Evolutionary conservation across 2,797 vertebrate genomes (phyloP), one percentile per base, ranked within the genome.

Genomic region (Pteronotus mesoamericanus): DNA sequence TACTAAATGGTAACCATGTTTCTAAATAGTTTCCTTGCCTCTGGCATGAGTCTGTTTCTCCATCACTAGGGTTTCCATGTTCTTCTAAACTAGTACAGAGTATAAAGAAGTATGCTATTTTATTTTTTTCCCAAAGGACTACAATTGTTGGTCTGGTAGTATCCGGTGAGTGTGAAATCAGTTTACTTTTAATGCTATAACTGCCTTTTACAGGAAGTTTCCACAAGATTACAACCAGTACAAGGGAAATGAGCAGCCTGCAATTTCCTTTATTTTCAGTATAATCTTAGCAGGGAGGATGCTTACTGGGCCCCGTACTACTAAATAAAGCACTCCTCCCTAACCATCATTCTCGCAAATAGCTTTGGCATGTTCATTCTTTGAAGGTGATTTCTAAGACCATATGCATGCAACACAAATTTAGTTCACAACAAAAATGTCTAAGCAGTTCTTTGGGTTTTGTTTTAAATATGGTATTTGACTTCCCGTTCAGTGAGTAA

Each of bases 131-230:
- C 97, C 96, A 53, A 91, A 94, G 95, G 97, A 96, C 80, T 90
- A 69, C 80, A 97, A 94, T 97, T 97, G 96, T 97, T 96, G 89
- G 91, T 90, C 89, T 96, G 86, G 71, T 94, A 94, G 97, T 97
- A 95, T 97, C 97, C 96, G 89, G 93, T 96, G 90, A 96, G 97
- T 97, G 94, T 96, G 94, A 96, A 97, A 95, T 96, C 94, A 95
- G 97, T 98, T 97, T 97, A 98, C 97, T 95, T 98, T 97, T 95
- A 97, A 94, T 96, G 97, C 92, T 96, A 91, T 96, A 97, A 97
- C 94, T 97, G 93, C 95, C 96, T 97, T 97, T 96, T 96, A 97
- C 97, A 98, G 97, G 97, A 97, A 97, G 96, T 97, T 97, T 97
- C 97, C 94, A 97, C 46, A 80, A 97, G 97, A 97, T 98, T 97